These are phyloP conservation scores for Luperina testacea DNA, from an alignment of 2,888 invertebrate genomes.

Conservation along the genomic window DNA sequence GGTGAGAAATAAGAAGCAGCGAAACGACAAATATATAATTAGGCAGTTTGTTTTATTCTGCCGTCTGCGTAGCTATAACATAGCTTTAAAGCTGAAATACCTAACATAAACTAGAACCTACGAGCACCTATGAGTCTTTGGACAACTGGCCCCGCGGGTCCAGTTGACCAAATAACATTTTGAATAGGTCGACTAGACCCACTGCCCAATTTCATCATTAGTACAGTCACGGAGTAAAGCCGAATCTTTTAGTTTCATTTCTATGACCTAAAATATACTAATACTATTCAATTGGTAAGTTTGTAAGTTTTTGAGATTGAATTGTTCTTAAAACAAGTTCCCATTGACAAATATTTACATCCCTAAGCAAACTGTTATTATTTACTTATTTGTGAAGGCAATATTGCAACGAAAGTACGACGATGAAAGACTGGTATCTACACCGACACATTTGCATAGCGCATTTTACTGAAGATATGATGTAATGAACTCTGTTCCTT, in stretches of 20 bases:
- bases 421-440: neutral
- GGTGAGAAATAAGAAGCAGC: too few species aligned
- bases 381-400: neutral
- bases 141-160: too few species aligned
- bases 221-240: too few species aligned
- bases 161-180: too few species aligned
- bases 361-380: neutral
- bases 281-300: too few species aligned
- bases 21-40: neutral
- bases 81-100: neutral
- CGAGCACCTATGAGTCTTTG: too few species aligned
- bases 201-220: too few species aligned
- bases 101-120: neutral
- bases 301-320: too few species aligned
- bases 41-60: neutral
- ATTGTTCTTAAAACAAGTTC: neutral
- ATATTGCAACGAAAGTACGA: neutral
- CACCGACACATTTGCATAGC: neutral
- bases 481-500: neutral
- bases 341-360: conserved; percentile 1
- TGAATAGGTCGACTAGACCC: too few species aligned
- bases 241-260: too few species aligned
- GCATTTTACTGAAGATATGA: neutral
- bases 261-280: too few species aligned
- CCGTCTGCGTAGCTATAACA: neutral